These are phyloP conservation scores for Variabilichromis moorii DNA, from an alignment of 2,113 vertebrate genomes.

Conservation along the genomic window DNA sequence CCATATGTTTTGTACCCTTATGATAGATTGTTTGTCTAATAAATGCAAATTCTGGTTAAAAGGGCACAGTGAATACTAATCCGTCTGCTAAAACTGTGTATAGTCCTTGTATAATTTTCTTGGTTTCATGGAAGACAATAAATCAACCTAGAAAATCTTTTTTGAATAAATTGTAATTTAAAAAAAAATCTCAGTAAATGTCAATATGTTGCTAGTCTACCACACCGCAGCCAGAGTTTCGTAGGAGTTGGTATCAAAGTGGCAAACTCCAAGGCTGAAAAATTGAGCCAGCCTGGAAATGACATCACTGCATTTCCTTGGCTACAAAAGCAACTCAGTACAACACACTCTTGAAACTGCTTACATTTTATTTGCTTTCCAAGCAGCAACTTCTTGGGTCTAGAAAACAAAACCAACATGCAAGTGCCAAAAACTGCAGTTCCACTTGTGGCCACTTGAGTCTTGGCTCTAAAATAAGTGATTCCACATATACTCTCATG, in stretches of 20 bases:
- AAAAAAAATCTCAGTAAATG: not conserved
- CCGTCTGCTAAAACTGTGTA: not conserved
- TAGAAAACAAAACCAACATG: not conserved
- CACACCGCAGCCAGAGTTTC: not conserved
- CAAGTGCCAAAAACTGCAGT: not conserved
- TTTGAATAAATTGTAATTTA: accelerated
- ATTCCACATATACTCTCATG: not conserved
- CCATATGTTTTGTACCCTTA: not conserved
- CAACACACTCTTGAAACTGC: not conserved
- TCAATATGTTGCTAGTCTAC: not conserved
- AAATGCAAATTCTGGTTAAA: not conserved
- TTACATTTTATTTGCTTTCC: not conserved
- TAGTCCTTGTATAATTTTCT: not conserved
- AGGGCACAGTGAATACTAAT: not conserved
- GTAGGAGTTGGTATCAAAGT: not conserved
- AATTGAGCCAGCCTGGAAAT: not conserved
- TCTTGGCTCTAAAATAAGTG: not conserved
- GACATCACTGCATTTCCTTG: not conserved
- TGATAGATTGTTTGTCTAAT: not conserved
- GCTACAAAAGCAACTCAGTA: not conserved
- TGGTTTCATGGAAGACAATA: not conserved
- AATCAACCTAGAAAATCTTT: not conserved
- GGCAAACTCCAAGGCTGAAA: not conserved
- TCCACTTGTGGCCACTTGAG: not conserved
- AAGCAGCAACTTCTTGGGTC: not conserved